Percentiles rank a stretch among this genome's conserved stretches.
These are phyloP conservation scores for Folsomia manolachei DNA, from an alignment of 2,888 invertebrate species.

Conservation along the genomic window DNA sequence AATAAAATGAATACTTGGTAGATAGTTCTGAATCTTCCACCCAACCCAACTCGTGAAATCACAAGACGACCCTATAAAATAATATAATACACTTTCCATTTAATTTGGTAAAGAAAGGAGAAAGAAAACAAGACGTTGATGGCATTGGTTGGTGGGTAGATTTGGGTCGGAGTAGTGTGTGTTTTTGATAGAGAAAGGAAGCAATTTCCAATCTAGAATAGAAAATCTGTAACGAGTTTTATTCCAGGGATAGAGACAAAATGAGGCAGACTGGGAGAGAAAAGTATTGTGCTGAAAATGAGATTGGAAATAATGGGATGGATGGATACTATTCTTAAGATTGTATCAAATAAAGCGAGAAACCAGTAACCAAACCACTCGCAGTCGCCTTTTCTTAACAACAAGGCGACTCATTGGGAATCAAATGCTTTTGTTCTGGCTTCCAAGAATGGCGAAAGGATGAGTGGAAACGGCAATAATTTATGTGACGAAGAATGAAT, in stretches of 20 bases:
- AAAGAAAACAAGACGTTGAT: not conserved
- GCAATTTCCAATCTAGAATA: not conserved
- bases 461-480: too few relatives aligned
- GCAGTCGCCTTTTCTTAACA: not conserved
- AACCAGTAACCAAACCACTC: not conserved
- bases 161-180: too few relatives aligned
- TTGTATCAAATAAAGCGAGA: not conserved
- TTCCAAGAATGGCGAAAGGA: too few relatives aligned
- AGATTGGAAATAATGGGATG: constrained; percentile 12
- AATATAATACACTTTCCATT: not conserved
- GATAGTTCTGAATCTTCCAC: not conserved
- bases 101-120: constrained; percentile 4
- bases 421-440: too few relatives aligned
- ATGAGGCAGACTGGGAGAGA: not conserved
- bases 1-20: not conserved
- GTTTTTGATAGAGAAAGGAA: not conserved
- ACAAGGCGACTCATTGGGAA: too few relatives aligned
- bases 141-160: not conserved
- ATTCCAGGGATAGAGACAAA: not conserved
- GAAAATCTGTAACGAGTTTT: not conserved
- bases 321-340: not conserved
- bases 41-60: not conserved
- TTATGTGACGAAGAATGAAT: too few relatives aligned
- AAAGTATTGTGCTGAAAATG: not conserved
- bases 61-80: not conserved